phyloP scores from a whole-genome alignment of 1,140 invertebrate species.

The Delia radicum region DNA sequence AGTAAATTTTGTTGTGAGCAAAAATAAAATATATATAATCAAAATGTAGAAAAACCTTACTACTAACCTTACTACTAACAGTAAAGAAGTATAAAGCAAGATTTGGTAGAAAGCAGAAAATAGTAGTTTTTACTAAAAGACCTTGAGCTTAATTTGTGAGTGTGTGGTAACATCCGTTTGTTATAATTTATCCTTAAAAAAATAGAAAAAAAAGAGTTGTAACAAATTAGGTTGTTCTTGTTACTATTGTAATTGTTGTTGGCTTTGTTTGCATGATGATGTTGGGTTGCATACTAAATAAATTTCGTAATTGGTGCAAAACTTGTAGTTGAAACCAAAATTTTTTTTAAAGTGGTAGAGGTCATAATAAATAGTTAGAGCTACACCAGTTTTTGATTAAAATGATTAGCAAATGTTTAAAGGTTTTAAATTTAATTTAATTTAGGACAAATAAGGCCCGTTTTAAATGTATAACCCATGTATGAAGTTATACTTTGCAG shows the following conservation, averaged over 20 bases:
- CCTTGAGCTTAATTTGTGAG: slow-evolving; percentile 9
- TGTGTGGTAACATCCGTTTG: neutral
- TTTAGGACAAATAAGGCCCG: too few relatives aligned
- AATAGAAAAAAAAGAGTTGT: neutral
- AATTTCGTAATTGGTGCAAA: neutral
- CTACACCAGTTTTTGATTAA: too few relatives aligned
- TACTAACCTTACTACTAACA: too few relatives aligned
- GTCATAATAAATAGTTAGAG: too few relatives aligned
- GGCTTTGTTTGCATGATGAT: too few relatives aligned
- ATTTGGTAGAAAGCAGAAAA: neutral
- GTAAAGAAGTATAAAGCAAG: neutral
- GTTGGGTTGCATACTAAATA: neutral
- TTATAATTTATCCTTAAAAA: neutral
- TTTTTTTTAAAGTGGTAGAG: too few relatives aligned
- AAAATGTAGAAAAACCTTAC: too few relatives aligned
- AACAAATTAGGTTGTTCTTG: neutral
- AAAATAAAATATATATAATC: too few relatives aligned
- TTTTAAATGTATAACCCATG: too few relatives aligned
- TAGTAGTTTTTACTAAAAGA: neutral
- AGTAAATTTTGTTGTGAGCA: neutral
- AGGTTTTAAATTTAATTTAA: too few relatives aligned
- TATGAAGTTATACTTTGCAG: too few relatives aligned
- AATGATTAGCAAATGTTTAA: too few relatives aligned
- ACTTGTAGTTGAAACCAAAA: neutral
- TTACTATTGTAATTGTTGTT: neutral